Conservation (phyloP, 64 coral and sea anemone species). For the Acropora tenuis region DNA sequence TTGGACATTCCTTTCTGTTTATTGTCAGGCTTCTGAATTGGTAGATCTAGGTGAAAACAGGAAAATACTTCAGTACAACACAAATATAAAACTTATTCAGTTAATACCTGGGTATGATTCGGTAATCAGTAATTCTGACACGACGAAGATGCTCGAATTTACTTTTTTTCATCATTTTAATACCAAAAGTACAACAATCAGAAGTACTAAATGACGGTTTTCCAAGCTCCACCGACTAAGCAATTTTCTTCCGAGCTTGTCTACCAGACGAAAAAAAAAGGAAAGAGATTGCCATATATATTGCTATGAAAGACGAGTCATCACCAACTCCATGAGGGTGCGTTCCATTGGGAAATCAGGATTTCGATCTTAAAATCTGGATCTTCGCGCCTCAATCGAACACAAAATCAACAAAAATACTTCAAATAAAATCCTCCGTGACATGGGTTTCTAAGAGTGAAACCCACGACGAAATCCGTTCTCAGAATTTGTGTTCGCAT, state of each 20-base stretch:
- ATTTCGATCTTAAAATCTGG: no score
- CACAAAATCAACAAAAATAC: no score
- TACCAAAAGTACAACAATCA: not conserved
- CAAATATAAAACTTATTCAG: slow-evolving; percentile 1
- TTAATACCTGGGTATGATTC: not conserved
- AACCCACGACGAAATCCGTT: no score
- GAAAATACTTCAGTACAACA: not conserved
- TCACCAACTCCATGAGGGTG: not conserved
- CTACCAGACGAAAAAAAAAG: not conserved
- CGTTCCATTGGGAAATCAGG: no score
- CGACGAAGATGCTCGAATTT: not conserved
- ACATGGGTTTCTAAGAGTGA: no score
- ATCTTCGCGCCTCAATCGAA: no score
- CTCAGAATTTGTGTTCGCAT: no score
- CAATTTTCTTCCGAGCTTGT: not conserved
- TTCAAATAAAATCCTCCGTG: no score
- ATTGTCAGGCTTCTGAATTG: not conserved
- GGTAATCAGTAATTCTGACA: not conserved
- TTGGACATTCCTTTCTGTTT: not conserved
- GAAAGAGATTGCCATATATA: not conserved
- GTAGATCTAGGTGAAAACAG: not conserved
- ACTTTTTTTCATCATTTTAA: not conserved
- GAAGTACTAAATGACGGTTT: not conserved
- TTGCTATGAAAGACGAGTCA: not conserved
- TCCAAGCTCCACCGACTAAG: not conserved